Conservation (phyloP, 2,888 invertebrate species). For the Drosophila tripunctata region DNA sequence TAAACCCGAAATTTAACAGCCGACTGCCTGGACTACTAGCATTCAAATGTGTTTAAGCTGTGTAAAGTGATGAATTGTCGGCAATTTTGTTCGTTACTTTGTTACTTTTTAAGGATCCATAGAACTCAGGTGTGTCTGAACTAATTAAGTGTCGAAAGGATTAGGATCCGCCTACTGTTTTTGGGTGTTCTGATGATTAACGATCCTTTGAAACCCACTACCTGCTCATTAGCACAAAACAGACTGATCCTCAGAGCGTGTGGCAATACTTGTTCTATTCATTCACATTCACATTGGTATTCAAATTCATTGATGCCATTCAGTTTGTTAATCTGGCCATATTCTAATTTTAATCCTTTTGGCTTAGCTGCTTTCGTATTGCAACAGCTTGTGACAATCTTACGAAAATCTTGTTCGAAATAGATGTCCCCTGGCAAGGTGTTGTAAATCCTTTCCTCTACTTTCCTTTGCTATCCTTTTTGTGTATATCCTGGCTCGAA, state of each 20-base stretch:
- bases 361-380: slow-evolving; percentile 64
- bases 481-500: slow-evolving; percentile 4
- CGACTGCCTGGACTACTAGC: too few species aligned
- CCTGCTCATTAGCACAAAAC: slow-evolving; percentile 60
- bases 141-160: slow-evolving; percentile 72
- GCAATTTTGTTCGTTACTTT: neutral
- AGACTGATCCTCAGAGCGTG: slow-evolving; percentile 41
- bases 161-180: slow-evolving; percentile 56
- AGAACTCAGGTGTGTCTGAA: slow-evolving; percentile 32
- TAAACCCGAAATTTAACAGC: too few species aligned
- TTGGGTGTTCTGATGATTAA: slow-evolving; percentile 46
- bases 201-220: slow-evolving; percentile 28
- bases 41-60: neutral
- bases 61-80: neutral
- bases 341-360: slow-evolving; percentile 56
- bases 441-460: slow-evolving; percentile 48
- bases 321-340: slow-evolving; percentile 29
- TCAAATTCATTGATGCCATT: slow-evolving; percentile 27
- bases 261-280: slow-evolving; percentile 41
- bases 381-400: slow-evolving; percentile 54
- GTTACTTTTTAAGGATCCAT: too few species aligned
- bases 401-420: slow-evolving; percentile 39
- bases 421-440: slow-evolving; percentile 32
- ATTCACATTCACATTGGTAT: slow-evolving; percentile 3
- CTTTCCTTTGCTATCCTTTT: neutral